Conservation (phyloP, 2,113 vertebrate genomes). For the Pardalotus punctatus region DNA sequence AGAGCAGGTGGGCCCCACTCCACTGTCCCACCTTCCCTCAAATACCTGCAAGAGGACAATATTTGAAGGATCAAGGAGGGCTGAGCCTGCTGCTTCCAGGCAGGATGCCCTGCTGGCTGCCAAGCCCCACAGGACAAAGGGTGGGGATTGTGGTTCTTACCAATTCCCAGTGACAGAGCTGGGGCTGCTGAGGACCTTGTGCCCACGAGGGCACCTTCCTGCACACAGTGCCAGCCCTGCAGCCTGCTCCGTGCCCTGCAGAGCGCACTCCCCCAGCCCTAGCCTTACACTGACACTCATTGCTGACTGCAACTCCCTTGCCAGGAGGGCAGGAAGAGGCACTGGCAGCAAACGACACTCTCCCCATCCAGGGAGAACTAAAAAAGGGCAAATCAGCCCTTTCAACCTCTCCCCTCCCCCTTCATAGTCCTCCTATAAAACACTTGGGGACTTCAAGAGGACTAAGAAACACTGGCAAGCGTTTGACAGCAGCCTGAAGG, state of each 20-base stretch:
- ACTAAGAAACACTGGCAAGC: neutral
- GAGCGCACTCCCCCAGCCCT: neutral
- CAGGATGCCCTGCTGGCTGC: neutral
- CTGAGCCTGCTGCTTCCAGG: neutral
- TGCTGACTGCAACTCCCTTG: neutral
- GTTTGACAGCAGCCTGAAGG: neutral
- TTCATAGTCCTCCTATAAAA: accelerated
- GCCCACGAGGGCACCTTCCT: neutral
- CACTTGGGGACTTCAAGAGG: neutral
- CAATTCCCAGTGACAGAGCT: accelerated
- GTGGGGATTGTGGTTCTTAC: neutral
- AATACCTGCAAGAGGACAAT: neutral
- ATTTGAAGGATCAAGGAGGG: neutral
- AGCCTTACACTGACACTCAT: neutral
- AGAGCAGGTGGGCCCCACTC: neutral
- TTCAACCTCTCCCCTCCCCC: neutral
- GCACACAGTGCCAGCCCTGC: accelerated
- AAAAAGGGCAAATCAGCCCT: neutral
- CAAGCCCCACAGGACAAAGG: accelerated
- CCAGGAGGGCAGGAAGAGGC: neutral
- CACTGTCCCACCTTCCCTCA: neutral
- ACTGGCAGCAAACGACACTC: neutral
- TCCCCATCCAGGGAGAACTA: neutral
- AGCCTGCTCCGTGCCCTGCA: accelerated
- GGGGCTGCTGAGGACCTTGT: neutral